These are phyloP conservation scores for Amphiprion clarkii DNA, from an alignment of 2,797 vertebrate species.

Conservation along the genomic window DNA sequence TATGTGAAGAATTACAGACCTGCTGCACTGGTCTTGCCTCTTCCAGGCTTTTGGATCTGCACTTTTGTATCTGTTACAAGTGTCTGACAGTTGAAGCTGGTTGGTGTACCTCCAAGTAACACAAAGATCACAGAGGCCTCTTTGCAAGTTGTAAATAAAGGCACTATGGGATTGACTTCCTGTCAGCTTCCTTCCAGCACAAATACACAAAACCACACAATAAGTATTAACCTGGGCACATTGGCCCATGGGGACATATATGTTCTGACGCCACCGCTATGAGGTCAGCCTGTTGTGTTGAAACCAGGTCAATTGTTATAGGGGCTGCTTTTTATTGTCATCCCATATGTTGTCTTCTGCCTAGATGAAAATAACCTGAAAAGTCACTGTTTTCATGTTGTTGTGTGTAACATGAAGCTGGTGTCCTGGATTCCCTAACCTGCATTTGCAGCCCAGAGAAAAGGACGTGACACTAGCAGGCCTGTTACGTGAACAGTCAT, in stretches of 20 bases:
- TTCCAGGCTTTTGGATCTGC: not conserved
- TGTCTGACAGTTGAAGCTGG: slow-evolving; percentile 36
- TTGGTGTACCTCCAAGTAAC: slow-evolving; percentile 30
- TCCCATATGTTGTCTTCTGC: slow-evolving; percentile 13
- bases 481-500: slow-evolving; percentile 52
- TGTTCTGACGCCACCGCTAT: slow-evolving; percentile 28
- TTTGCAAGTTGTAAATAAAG: slow-evolving; percentile 55
- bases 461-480: slow-evolving; percentile 12
- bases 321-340: slow-evolving; percentile 1
- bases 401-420: slow-evolving; percentile 25
- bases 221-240: slow-evolving; percentile 46
- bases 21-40: not conserved
- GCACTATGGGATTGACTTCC: slow-evolving; percentile 62
- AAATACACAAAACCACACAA: slow-evolving; percentile 59
- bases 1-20: slow-evolving; percentile 5
- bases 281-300: slow-evolving; percentile 45
- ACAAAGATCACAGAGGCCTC: slow-evolving; percentile 44
- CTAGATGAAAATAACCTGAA: slow-evolving; percentile 28
- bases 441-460: slow-evolving; percentile 18
- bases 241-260: slow-evolving; percentile 52
- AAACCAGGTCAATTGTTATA: slow-evolving; percentile 54
- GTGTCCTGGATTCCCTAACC: slow-evolving; percentile 42
- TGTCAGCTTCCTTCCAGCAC: slow-evolving; percentile 52
- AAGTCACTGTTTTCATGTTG: slow-evolving; percentile 4
- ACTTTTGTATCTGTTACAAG: not conserved